phyloP scores from a whole-genome alignment of 2,113 vertebrate species.

The Elephantulus edwardii region DNA sequence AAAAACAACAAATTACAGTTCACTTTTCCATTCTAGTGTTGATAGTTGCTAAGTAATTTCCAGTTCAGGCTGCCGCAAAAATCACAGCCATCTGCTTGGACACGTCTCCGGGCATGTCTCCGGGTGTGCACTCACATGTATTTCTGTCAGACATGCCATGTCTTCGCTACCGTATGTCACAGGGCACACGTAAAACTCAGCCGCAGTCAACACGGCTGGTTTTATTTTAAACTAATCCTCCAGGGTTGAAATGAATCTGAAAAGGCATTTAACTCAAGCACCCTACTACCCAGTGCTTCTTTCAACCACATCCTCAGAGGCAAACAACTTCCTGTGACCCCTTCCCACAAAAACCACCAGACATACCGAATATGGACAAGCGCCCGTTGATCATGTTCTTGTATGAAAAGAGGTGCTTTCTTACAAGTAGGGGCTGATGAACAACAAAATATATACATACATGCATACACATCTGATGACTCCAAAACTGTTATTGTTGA shows the following conservation, averaged over 20 bases:
- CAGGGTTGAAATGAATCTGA: neutral
- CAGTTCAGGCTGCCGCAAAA: neutral
- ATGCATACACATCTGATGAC: no score
- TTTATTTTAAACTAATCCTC: constrained; percentile 6
- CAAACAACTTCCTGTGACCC: no score
- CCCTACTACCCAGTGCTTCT: neutral
- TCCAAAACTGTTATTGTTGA: no score
- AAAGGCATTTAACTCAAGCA: neutral
- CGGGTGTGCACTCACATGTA: accelerated
- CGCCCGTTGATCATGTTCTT: neutral
- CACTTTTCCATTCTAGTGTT: neutral
- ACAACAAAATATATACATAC: no score
- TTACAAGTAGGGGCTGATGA: neutral
- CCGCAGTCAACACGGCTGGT: neutral
- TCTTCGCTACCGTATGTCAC: neutral
- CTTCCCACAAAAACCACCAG: neutral
- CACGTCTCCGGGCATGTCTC: accelerated
- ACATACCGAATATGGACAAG: neutral
- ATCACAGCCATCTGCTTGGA: neutral
- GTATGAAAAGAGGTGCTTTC: constrained; percentile 11
- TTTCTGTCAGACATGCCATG: neutral
- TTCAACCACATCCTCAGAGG: neutral
- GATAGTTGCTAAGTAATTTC: neutral
- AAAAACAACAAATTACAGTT: no score
- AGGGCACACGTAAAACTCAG: accelerated